Evolutionary conservation across 1,140 invertebrate genomes (phyloP).

Genomic region (Trichomalopsis sarcophagae): DNA sequence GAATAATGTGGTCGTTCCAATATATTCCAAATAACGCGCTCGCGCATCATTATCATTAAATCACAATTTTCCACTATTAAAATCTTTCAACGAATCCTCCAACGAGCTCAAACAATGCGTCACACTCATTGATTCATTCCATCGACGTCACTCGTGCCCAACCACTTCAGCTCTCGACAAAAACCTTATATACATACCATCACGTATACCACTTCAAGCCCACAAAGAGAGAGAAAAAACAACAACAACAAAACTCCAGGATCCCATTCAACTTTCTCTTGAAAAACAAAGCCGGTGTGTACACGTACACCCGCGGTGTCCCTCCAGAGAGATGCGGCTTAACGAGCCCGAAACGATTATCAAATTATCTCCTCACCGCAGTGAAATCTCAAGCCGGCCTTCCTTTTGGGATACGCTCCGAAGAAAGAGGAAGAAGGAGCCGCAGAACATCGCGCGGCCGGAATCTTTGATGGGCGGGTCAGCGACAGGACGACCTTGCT

Average conservation of each 20-base stretch:
- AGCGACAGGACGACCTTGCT: slow-evolving; percentile 30
- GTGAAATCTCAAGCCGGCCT: background rate
- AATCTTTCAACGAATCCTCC: background rate
- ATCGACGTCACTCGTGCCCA: background rate
- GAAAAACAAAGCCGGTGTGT: background rate
- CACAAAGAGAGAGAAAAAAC: background rate
- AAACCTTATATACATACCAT: background rate
- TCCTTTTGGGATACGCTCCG: background rate
- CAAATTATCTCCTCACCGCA: slow-evolving; percentile 32
- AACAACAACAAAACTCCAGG: background rate
- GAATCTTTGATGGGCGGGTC: slow-evolving; percentile 24
- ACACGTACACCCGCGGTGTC: background rate
- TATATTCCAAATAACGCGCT: no score
- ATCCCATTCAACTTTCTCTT: background rate
- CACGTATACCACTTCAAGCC: background rate
- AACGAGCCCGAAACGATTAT: slow-evolving; percentile 26
- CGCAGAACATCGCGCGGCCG: background rate
- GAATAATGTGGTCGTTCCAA: no score
- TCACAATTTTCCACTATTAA: no score
- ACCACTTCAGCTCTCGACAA: background rate
- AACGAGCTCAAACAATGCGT: background rate
- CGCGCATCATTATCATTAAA: no score
- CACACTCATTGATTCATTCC: background rate
- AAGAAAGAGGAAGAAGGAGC: slow-evolving; percentile 11
- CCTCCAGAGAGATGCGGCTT: background rate